Percentiles rank a stretch among this genome's conserved stretches.
phyloP scores from a whole-genome alignment of 1,140 invertebrate genomes.

The Plutomurus gul region DNA sequence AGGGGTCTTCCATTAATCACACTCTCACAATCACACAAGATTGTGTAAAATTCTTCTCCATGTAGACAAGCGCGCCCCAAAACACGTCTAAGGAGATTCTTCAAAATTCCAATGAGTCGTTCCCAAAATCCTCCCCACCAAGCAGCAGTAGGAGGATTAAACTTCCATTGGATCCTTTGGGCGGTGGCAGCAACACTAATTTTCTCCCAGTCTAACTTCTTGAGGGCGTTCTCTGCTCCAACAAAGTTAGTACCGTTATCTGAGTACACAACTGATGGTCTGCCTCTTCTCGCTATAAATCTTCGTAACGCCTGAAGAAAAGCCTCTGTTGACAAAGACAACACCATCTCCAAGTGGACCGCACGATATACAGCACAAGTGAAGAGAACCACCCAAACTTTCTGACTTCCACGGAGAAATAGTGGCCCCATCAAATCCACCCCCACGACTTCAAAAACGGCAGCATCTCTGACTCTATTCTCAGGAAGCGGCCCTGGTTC shows the following conservation, averaged over 20 bases:
- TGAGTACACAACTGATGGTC: background rate
- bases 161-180: background rate
- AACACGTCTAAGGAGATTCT: background rate
- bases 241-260: background rate
- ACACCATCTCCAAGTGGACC: background rate
- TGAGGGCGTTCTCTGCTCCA: background rate
- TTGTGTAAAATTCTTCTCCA: no score
- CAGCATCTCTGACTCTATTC: conserved; percentile 54
- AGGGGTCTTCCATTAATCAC: background rate
- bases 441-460: conserved; percentile 55
- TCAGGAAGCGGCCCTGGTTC: conserved; percentile 52
- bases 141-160: background rate
- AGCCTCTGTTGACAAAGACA: background rate
- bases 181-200: background rate
- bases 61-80: background rate
- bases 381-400: background rate
- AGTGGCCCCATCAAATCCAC: conserved; percentile 56
- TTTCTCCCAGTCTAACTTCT: background rate
- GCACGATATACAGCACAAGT: background rate
- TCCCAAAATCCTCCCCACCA: background rate
- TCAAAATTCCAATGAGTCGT: background rate
- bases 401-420: conserved; percentile 44
- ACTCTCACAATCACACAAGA: background rate
- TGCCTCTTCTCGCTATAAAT: background rate
- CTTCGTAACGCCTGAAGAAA: background rate